Evolutionary conservation across 2,797 vertebrate species (phyloP).

Genomic region (Sebastes kiyomatsui): DNA sequence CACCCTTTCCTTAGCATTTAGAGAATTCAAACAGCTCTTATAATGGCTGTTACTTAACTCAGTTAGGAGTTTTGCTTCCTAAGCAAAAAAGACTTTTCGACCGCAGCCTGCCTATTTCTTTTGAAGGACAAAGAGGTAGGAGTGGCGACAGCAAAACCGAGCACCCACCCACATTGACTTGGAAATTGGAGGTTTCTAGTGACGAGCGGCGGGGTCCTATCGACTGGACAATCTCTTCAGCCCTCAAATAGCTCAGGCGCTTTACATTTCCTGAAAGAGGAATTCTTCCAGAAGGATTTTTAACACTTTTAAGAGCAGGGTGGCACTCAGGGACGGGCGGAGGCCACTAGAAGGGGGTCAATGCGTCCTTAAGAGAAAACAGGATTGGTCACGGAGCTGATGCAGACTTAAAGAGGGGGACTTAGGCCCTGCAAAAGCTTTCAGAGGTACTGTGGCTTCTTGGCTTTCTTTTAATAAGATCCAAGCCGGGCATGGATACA

Average conservation of each 20-base stretch:
- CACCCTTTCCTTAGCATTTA: too few relatives aligned
- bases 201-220: slow-evolving; percentile 36
- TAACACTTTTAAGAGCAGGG: slow-evolving; percentile 48
- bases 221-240: slow-evolving; percentile 36
- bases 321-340: slow-evolving; percentile 29
- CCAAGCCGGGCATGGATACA: slow-evolving; percentile 42
- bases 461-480: slow-evolving; percentile 67
- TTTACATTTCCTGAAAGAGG: slow-evolving; percentile 50
- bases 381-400: slow-evolving; percentile 80
- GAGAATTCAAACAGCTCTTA: too few relatives aligned
- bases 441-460: slow-evolving; percentile 56
- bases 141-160: not conserved
- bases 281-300: slow-evolving; percentile 41
- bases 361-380: slow-evolving; percentile 68
- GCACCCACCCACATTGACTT: slow-evolving; percentile 27
- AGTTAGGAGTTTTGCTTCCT: too few relatives aligned
- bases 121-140: slow-evolving; percentile 33
- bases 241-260: slow-evolving; percentile 40
- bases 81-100: too few relatives aligned
- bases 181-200: slow-evolving; percentile 33
- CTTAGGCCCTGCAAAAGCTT: slow-evolving; percentile 56
- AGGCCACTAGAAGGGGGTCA: slow-evolving; percentile 57
- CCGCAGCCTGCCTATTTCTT: too few relatives aligned
- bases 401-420: slow-evolving; percentile 67
- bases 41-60: too few relatives aligned